Evolutionary conservation across 2,113 vertebrate species (phyloP).

Genomic region (Platysteira castanea): DNA sequence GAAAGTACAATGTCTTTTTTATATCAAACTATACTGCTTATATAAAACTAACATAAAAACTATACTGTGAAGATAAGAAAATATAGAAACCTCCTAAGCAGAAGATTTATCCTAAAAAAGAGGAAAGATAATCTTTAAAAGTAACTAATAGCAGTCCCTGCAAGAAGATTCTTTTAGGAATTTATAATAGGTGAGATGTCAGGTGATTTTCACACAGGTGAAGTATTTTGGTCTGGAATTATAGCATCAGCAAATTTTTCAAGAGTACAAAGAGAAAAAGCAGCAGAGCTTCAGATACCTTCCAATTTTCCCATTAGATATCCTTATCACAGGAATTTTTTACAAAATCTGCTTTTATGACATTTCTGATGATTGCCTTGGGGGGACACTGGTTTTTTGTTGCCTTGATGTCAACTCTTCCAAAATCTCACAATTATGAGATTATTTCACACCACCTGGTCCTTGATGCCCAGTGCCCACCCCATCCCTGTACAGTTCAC

Average conservation of each 20-base stretch:
- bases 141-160: neutral
- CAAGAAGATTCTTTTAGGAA: neutral
- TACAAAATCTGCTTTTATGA: neutral
- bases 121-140: neutral
- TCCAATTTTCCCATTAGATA: neutral
- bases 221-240: neutral
- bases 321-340: neutral
- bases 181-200: neutral
- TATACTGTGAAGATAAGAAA: neutral
- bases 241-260: neutral
- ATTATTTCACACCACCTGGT: neutral
- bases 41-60: neutral
- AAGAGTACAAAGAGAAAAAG: neutral
- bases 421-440: neutral
- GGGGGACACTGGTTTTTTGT: no score
- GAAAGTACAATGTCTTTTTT: neutral
- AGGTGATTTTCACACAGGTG: neutral
- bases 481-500: neutral
- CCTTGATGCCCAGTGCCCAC: accelerated
- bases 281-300: neutral
- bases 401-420: neutral
- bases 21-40: neutral
- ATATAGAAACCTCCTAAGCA: neutral
- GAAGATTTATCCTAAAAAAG: neutral
- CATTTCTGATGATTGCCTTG: neutral